Percentiles rank a stretch among this genome's conserved stretches.
Conservation (phyloP, 2,888 invertebrate species). For the Julus scanicus region DNA sequence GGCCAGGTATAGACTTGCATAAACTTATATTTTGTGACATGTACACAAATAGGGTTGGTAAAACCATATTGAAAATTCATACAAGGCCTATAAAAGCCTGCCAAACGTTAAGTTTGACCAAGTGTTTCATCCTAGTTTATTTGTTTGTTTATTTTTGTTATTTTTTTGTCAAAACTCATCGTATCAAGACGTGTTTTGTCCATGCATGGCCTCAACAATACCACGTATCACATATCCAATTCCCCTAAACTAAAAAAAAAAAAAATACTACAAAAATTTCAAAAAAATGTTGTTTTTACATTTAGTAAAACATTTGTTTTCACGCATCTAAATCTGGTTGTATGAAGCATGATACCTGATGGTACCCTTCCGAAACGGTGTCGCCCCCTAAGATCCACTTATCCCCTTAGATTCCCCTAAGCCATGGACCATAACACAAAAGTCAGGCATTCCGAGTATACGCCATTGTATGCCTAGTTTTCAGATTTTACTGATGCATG, state of each 20-base stretch:
- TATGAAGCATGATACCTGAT: background rate
- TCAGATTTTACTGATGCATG: conserved; percentile 3
- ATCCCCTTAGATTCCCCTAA: no score
- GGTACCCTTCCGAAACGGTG: background rate
- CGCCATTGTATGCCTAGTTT: background rate
- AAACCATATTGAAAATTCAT: no score
- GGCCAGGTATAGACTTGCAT: no score
- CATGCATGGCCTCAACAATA: background rate
- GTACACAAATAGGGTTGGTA: no score
- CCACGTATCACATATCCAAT: background rate
- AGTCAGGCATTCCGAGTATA: background rate
- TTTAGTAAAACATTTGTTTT: conserved; percentile 36
- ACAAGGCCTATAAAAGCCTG: no score
- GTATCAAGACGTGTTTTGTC: background rate
- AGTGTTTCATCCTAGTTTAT: no score
- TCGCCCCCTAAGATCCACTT: background rate
- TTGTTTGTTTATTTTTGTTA: no score
- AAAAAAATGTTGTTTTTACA: background rate
- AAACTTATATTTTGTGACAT: no score
- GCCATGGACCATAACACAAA: conserved; percentile 1
- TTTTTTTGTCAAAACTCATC: background rate
- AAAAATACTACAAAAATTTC: no score
- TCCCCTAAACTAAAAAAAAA: background rate
- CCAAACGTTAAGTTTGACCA: no score
- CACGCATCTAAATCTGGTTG: background rate